Evolutionary conservation across 1,140 invertebrate genomes (phyloP), one percentile per base, ranked within the genome.

Genomic region (Tetramorium alpestre): DNA sequence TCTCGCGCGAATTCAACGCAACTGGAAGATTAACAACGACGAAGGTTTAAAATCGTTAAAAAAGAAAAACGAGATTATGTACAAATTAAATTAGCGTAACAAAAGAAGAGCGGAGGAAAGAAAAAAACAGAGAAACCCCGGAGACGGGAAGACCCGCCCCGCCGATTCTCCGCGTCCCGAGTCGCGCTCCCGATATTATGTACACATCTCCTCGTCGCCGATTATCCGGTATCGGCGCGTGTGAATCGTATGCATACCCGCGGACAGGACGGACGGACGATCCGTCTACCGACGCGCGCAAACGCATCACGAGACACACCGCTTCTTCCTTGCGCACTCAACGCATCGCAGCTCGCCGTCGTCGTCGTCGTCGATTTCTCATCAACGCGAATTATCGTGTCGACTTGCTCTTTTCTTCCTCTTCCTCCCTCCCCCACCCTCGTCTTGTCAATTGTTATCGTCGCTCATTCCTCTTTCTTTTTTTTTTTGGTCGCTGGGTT

Each of bases 21-120:
- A 73, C 62, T 47, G 80, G 80, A 84, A 75, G 80, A 84, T 84
- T 75, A 84, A 84, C 67, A 84, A 84, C n/a, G 65, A 81, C 64
- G 67, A 58, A 54, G 54, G 41, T 82, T 73, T 51, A 54, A 47
- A n/a, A 58, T 44, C 67, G 47, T 44, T 49, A 25, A 49, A 13
- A 47, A 69, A 7, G 10, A 33, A 64, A 25, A 62, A 62, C 44
- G 6, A 82, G 62, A 84, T 84, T 84, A 84, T 84, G 69, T 84
- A 84, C 80, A 84, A 75, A 84, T 84, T 84, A 84, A 73, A 75
- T 84, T 84, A 84, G 41, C 22, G 18, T 60, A 73, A 25, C n/a
- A 38, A 49, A 38, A 22, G 44, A n/a, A 18, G 10, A 33, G 33
- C 33, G 33, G 33, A 33, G 33, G 28, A 64, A n/a, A 38, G 22